Percentiles rank a stretch among this genome's conserved stretches.
Evolutionary conservation across 2,113 vertebrate genomes (phyloP).

Genomic region (Cebus imitator): DNA sequence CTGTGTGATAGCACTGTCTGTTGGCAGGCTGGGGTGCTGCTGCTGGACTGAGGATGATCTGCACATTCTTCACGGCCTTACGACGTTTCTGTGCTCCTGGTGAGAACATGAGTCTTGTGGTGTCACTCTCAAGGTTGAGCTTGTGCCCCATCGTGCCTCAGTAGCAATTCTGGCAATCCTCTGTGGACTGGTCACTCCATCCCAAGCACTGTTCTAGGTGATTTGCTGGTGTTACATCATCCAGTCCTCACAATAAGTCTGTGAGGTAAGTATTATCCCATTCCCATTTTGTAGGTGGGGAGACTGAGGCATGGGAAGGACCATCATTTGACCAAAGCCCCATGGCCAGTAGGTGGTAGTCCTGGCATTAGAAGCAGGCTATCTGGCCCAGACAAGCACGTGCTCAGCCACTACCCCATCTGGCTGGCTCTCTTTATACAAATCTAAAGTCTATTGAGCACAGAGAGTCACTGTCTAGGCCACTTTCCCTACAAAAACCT

Average conservation of each 20-base stretch:
- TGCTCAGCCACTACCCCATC: background rate
- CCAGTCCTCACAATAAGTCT: background rate
- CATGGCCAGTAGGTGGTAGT: background rate
- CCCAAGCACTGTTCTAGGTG: background rate
- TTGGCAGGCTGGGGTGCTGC: background rate
- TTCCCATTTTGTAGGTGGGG: background rate
- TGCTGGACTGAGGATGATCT: background rate
- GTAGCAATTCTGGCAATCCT: background rate
- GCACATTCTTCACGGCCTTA: background rate
- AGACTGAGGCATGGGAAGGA: background rate
- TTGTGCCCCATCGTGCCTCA: background rate
- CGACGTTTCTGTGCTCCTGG: background rate
- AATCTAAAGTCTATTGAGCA: background rate
- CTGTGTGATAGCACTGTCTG: conserved; percentile 11
- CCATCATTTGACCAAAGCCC: background rate
- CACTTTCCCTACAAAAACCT: background rate
- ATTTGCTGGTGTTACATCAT: background rate
- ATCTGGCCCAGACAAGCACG: background rate
- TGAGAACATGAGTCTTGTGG: accelerated
- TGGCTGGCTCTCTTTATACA: background rate
- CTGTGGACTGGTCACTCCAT: background rate
- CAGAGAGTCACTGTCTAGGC: background rate
- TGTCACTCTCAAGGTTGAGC: background rate
- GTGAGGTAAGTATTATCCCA: background rate
- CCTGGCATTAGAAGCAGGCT: background rate